phyloP scores from a whole-genome alignment of 2,797 vertebrate species.

The Cynodonichthys magdalenae region DNA sequence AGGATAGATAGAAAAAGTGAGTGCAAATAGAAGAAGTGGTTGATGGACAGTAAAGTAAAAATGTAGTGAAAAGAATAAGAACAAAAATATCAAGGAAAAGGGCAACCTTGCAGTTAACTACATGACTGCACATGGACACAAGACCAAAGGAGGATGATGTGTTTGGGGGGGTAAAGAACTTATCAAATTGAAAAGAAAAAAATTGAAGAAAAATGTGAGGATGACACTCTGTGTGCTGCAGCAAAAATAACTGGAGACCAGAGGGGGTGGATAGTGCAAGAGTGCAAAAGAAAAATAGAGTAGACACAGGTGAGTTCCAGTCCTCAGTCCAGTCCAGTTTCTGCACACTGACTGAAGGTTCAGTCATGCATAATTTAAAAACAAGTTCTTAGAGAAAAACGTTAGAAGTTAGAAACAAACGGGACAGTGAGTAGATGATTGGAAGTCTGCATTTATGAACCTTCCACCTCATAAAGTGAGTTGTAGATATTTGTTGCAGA shows the following conservation, averaged over 20 bases:
- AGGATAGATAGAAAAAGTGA: conserved; percentile 8
- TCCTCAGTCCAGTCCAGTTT: conserved; percentile 45
- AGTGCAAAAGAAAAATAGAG: conserved; percentile 21
- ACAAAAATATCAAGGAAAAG: conserved; percentile 5
- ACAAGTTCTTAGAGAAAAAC: conserved; percentile 46
- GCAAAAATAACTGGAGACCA: conserved; percentile 7
- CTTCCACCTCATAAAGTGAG: conserved; percentile 33
- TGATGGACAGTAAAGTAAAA: background rate
- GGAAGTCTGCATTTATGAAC: conserved; percentile 23
- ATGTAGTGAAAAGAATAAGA: background rate
- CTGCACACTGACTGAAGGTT: conserved; percentile 27
- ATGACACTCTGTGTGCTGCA: conserved; percentile 12
- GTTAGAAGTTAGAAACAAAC: conserved; percentile 42
- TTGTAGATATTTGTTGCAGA: conserved; percentile 22
- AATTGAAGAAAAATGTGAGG: background rate
- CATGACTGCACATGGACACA: conserved; percentile 27
- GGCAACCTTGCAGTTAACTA: conserved; percentile 22
- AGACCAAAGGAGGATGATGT: conserved; percentile 9
- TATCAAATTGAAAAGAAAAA: too few relatives aligned
- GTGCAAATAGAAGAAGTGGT: conserved; percentile 4
- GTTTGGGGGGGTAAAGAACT: conserved; percentile 1
- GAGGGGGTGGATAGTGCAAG: conserved; percentile 13
- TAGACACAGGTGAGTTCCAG: conserved; percentile 40
- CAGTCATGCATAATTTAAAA: conserved; percentile 67
- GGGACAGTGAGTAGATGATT: conserved; percentile 1